These are phyloP conservation scores for Pectinophora gossypiella DNA, from an alignment of 1,140 invertebrate species.

Conservation along the genomic window DNA sequence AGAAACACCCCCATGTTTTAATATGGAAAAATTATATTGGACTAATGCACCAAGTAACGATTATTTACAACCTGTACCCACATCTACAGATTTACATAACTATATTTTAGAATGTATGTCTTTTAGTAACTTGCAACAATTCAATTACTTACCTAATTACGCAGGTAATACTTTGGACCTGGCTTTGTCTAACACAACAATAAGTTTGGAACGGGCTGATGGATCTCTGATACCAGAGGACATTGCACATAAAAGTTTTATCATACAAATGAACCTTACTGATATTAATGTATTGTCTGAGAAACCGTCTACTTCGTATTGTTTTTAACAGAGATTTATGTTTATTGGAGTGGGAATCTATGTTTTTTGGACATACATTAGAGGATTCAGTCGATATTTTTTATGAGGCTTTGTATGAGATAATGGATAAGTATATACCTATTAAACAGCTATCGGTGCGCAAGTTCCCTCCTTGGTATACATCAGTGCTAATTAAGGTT, in stretches of 20 bases:
- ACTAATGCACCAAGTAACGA: neutral
- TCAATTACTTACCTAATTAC: neutral
- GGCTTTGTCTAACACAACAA: neutral
- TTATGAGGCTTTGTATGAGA: neutral
- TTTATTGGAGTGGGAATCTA: neutral
- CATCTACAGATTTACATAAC: neutral
- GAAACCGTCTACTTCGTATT: neutral
- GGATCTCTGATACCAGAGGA: neutral
- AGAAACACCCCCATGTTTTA: too few relatives aligned
- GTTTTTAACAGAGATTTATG: neutral
- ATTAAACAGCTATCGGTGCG: neutral
- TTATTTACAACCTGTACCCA: neutral
- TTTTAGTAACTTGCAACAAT: neutral
- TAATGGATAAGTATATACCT: neutral
- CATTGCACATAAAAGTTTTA: neutral
- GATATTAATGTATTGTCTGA: neutral
- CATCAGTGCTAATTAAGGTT: neutral
- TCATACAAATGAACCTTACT: neutral
- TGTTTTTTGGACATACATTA: neutral
- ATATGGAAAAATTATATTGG: neutral
- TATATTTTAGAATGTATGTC: neutral
- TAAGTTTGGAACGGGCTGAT: neutral
- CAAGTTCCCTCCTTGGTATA: neutral
- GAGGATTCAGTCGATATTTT: neutral
- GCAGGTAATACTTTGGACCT: neutral